These are phyloP conservation scores for Oenanthe melanoleuca DNA, from an alignment of 2,113 vertebrate genomes.

Conservation along the genomic window DNA sequence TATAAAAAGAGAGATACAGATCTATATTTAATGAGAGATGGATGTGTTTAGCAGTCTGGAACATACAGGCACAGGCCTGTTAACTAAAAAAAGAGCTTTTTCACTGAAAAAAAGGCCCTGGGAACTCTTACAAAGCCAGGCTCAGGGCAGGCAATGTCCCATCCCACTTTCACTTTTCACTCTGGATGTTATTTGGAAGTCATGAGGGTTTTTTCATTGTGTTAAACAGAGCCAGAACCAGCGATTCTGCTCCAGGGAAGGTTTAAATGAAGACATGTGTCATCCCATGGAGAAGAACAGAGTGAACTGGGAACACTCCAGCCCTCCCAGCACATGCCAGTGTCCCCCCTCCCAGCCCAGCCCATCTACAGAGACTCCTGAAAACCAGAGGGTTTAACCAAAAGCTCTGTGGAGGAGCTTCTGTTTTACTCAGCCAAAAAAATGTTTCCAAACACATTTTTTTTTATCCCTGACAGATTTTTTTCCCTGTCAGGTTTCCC, in stretches of 20 bases:
- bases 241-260: neutral
- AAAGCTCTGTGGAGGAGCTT: neutral
- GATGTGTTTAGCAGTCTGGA: slow-evolving; percentile 34
- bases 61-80: neutral
- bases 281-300: neutral
- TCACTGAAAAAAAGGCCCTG: neutral
- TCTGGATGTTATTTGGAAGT: slow-evolving; percentile 16
- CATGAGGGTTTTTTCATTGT: neutral
- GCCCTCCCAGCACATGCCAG: neutral
- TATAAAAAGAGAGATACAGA: neutral
- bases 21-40: slow-evolving; percentile 28
- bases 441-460: neutral
- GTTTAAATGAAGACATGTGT: slow-evolving; percentile 49
- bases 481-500: neutral
- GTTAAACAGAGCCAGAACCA: slow-evolving; percentile 29
- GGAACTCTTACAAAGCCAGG: slow-evolving; percentile 12
- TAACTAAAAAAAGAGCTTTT: neutral
- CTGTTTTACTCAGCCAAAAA: neutral
- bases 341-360: neutral
- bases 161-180: slow-evolving; percentile 37
- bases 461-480: neutral
- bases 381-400: neutral
- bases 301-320: neutral
- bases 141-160: neutral
- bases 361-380: neutral